These are phyloP conservation scores for Oryzaephilus surinamensis DNA, from an alignment of 1,140 invertebrate genomes.

Conservation along the genomic window DNA sequence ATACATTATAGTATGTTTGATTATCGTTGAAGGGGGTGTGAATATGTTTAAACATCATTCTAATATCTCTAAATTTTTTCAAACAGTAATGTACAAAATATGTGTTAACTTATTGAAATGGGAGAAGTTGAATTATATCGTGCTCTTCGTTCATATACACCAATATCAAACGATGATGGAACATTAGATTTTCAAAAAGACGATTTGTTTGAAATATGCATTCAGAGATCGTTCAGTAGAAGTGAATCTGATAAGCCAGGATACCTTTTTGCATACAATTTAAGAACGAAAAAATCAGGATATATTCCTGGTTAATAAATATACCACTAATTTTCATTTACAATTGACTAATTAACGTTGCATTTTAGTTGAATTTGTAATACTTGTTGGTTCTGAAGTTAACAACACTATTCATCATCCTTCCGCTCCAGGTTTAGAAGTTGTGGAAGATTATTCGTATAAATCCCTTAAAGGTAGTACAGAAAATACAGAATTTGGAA, in stretches of 20 bases:
- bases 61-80: too few species aligned
- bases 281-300: slow-evolving; percentile 23
- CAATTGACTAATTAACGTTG: neutral
- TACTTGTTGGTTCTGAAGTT: slow-evolving; percentile 25
- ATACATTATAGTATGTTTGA: too few species aligned
- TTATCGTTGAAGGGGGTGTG: too few species aligned
- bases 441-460: too few species aligned
- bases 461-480: too few species aligned
- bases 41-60: too few species aligned
- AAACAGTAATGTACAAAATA: too few species aligned
- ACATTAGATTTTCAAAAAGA: slow-evolving; percentile 24
- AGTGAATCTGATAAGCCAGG: slow-evolving; percentile 8
- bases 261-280: slow-evolving; percentile 24
- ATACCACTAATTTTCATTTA: neutral
- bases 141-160: slow-evolving; percentile 25
- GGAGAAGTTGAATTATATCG: slow-evolving; percentile 27
- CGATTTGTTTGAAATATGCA: slow-evolving; percentile 24
- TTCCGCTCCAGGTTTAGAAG: slow-evolving; percentile 25
- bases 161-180: slow-evolving; percentile 16
- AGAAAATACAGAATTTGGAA: too few species aligned
- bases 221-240: slow-evolving; percentile 13
- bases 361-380: slow-evolving; percentile 26
- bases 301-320: slow-evolving; percentile 28
- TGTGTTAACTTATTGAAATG: too few species aligned
- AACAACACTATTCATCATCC: slow-evolving; percentile 30